Evolutionary conservation across 1,140 invertebrate genomes (phyloP), one percentile per base, ranked within the genome.

Genomic region (Drosophila bocqueti): DNA sequence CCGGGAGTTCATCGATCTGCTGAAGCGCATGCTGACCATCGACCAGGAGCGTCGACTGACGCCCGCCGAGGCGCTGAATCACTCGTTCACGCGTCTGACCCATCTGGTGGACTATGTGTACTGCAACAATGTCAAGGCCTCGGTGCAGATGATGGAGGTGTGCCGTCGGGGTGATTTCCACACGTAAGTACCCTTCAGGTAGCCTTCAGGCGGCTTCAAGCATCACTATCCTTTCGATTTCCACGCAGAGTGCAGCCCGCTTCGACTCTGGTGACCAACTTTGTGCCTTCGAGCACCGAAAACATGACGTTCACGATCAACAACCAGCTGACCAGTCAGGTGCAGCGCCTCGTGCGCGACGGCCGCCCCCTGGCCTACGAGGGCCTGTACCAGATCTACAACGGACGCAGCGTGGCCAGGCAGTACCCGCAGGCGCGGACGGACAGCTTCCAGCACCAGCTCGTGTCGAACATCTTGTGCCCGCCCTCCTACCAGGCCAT

Each of bases 1-100:
- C 52, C 95, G 98, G 80, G 98, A 99, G 93, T 99, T 99, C 84
- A 99, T 99, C 90, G 98, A 99, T 94, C 95, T 99, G 69, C 94
- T 99, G 15, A 99, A 99, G 94, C 95, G 98, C 83, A 99, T 99
- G 98, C 94, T 99, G 55, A 99, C 98, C 16, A 97, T 99, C 95
- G 98, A 99, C 94, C 98, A 99, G 96, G 98, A 99, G 92, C 94
- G 98, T 24, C 95, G 99, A 21, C 98, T 99, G 81, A 99, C 97
- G 49, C 99, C 99, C 1, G 97, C 97, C 13, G 98, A 99, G 93
- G 98, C 98, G 9, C 93, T 99, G 67, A 98, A 98, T 93, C 98
- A 99, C 93, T 96, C 97, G 16, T 99, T 99, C 94, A 98, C 99
- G 9, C 97, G 97, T 16, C 94, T 99, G 61, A 96, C 97, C 4